These are phyloP conservation scores for Mycteria americana DNA, from an alignment of 2,797 vertebrate species.

Conservation along the genomic window DNA sequence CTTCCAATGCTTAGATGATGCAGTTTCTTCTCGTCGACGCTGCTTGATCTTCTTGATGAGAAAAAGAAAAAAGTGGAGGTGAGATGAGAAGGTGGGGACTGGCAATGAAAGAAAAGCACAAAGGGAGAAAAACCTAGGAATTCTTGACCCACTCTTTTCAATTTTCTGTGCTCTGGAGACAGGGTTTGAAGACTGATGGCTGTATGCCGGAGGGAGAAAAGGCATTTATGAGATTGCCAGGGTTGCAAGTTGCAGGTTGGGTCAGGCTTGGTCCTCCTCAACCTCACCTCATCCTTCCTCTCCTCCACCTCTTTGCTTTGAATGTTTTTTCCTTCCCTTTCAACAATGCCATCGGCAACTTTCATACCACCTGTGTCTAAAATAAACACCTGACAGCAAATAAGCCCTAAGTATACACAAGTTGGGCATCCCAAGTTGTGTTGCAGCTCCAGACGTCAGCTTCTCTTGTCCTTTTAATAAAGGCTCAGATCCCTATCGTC, in stretches of 20 bases:
- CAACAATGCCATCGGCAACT: neutral
- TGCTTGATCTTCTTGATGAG: neutral
- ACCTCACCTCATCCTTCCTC: neutral
- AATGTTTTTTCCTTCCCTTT: neutral
- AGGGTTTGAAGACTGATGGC: neutral
- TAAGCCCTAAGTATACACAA: neutral
- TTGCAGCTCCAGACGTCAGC: neutral
- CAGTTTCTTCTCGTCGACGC: neutral
- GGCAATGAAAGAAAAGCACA: neutral
- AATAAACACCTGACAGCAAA: neutral
- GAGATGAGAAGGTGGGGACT: neutral
- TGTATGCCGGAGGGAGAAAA: neutral
- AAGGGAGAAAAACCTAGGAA: neutral
- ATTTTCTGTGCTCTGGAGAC: neutral
- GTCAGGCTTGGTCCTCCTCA: neutral
- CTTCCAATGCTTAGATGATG: neutral
- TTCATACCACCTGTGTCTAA: neutral
- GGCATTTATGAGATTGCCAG: neutral
- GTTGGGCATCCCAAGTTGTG: neutral
- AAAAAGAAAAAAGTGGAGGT: neutral
- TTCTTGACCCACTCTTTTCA: neutral
- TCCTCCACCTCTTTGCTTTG: neutral
- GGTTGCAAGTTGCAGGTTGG: neutral
- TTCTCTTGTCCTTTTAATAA: constrained; percentile 2
- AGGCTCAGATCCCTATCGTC: neutral